Conservation (phyloP, 2,797 vertebrate species). For the Aselliscus stoliczkanus region DNA sequence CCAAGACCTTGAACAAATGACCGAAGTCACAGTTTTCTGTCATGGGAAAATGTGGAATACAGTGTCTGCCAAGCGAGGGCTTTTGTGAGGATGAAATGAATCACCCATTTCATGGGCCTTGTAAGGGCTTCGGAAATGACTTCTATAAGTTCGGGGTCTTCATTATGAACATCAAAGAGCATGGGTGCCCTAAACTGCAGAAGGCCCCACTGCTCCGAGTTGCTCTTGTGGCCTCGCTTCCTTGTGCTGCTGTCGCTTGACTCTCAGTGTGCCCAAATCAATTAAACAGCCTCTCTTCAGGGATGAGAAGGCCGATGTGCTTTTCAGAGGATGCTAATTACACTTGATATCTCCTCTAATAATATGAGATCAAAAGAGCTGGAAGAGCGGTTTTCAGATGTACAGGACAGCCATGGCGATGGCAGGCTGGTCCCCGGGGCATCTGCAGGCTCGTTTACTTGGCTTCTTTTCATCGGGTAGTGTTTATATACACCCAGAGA, state of each 20-base stretch:
- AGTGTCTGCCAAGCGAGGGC: not conserved
- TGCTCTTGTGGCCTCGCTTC: not conserved
- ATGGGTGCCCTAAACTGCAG: no score
- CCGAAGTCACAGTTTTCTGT: not conserved
- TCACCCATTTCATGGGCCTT: not conserved
- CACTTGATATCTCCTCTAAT: constrained; percentile 27
- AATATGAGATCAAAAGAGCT: not conserved
- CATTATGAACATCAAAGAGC: not conserved
- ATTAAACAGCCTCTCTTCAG: constrained; percentile 12
- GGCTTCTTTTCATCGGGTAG: not conserved
- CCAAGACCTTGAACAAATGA: not conserved
- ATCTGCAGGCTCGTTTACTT: not conserved
- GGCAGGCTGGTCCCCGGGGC: not conserved
- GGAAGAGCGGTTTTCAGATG: not conserved
- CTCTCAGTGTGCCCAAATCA: constrained; percentile 13
- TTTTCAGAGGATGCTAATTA: not conserved
- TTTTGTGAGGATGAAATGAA: not conserved
- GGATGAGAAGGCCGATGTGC: not conserved
- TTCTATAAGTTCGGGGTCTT: not conserved
- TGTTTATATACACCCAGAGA: constrained; percentile 7
- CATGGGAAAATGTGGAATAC: not conserved
- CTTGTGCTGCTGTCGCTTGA: not conserved
- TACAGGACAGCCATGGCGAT: not conserved
- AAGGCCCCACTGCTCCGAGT: not conserved
- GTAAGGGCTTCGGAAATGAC: not conserved